These are phyloP conservation scores for Ailuropoda melanoleuca DNA, from an alignment of 2,113 vertebrate species.

Conservation along the genomic window DNA sequence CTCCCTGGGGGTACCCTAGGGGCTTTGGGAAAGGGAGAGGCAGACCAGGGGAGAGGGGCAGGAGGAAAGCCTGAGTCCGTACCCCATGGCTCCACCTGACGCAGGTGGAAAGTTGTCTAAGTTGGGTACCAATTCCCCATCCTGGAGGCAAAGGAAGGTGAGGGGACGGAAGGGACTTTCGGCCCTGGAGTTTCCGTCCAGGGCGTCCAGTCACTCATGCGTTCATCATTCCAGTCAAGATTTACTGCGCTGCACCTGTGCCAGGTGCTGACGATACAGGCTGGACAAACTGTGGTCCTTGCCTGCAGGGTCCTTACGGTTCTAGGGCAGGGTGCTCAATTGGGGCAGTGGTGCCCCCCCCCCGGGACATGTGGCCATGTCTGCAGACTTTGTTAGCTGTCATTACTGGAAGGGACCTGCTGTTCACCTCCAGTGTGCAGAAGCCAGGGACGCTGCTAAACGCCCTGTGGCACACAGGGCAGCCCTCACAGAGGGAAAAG, in stretches of 20 bases:
- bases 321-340: not conserved
- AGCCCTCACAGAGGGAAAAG: rapidly evolving
- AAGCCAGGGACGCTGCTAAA: not conserved
- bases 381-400: not conserved
- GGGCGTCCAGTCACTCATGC: rapidly evolving
- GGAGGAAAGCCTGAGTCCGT: not conserved
- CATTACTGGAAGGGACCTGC: not conserved
- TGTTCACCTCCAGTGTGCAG: not conserved
- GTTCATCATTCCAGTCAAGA: not conserved
- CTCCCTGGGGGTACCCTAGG: rapidly evolving
- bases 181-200: not conserved
- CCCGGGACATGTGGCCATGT: not conserved
- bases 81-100: not conserved
- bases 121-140: not conserved
- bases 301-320: not conserved
- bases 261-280: not conserved
- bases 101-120: not conserved
- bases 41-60: rapidly evolving
- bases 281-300: not conserved
- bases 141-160: not conserved
- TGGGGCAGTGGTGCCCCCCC: rapidly evolving
- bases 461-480: rapidly evolving
- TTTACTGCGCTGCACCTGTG: not conserved
- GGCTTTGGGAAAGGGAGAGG: not conserved
- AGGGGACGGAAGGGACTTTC: not conserved